A percentile compares a stretch with the other conserved stretches of the same genome.
phyloP scores from a whole-genome alignment of 2,888 invertebrate species.

The Didymodactylos carnosus region DNA sequence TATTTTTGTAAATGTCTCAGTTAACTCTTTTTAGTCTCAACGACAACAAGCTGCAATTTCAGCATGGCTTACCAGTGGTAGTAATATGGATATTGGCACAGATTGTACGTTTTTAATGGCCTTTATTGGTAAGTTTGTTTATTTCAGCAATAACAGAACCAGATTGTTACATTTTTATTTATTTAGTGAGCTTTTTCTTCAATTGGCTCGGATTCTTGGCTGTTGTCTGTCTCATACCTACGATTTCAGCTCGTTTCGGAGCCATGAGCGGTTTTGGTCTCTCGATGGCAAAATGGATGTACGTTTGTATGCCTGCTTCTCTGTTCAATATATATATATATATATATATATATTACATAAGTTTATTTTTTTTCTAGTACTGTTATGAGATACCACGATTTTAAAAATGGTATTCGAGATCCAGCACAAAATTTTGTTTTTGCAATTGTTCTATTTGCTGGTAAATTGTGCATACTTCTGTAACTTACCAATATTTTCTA shows the following conservation, averaged over 20 bases:
- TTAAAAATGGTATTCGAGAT: not conserved
- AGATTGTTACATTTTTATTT: no score
- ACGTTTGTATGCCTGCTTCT: no score
- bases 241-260: slow-evolving; percentile 74
- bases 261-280: slow-evolving; percentile 76
- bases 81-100: slow-evolving; percentile 50
- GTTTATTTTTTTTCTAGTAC: no score
- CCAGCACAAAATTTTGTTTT: not conserved
- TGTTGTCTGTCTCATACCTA: slow-evolving; percentile 76
- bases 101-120: slow-evolving; percentile 80
- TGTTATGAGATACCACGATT: not conserved
- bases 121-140: no score
- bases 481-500: no score
- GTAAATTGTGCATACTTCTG: no score
- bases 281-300: slow-evolving; percentile 71
- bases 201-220: slow-evolving; percentile 84
- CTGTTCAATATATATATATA: no score
- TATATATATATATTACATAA: no score
- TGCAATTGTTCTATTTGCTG: not conserved
- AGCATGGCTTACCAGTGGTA: not conserved
- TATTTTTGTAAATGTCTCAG: not conserved
- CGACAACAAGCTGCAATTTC: not conserved
- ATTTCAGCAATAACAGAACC: no score
- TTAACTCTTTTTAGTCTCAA: not conserved
- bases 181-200: slow-evolving; percentile 73